Evolutionary conservation across 2,797 vertebrate species (phyloP).

Genomic region (Harpagifer antarcticus): DNA sequence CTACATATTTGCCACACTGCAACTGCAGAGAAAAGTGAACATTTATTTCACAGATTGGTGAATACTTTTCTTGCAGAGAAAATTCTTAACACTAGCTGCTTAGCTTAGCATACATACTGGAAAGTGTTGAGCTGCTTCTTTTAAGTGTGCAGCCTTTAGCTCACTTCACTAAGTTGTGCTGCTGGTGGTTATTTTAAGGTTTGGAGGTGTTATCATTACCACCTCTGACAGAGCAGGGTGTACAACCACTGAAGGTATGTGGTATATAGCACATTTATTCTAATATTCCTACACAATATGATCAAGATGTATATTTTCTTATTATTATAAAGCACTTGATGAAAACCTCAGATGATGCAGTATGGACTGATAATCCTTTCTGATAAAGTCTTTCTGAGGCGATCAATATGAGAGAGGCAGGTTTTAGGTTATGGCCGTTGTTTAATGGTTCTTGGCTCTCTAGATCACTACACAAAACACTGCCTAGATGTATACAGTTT

Average conservation of each 20-base stretch:
- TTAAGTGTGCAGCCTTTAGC: slow-evolving; percentile 28
- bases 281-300: slow-evolving; percentile 59
- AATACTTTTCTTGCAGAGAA: slow-evolving; percentile 9
- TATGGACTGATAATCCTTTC: slow-evolving; percentile 33
- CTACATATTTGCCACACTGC: slow-evolving; percentile 41
- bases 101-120: slow-evolving; percentile 3
- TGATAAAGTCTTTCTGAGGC: slow-evolving; percentile 13
- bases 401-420: background rate
- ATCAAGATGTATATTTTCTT: slow-evolving; percentile 72
- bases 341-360: slow-evolving; percentile 64
- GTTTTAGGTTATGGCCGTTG: slow-evolving; percentile 26
- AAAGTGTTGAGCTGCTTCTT: slow-evolving; percentile 33
- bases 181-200: slow-evolving; percentile 52
- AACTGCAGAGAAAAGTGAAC: slow-evolving; percentile 47
- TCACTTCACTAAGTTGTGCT: slow-evolving; percentile 39
- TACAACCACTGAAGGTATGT: slow-evolving; percentile 43
- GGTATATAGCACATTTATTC: slow-evolving; percentile 61
- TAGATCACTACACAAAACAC: slow-evolving; percentile 19
- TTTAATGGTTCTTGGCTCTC: slow-evolving; percentile 9
- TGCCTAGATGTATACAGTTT: slow-evolving; percentile 15
- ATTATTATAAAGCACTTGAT: slow-evolving; percentile 58
- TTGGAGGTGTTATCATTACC: slow-evolving; percentile 33
- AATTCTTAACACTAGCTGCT: slow-evolving; percentile 5
- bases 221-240: slow-evolving; percentile 48
- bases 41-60: slow-evolving; percentile 40